A percentile compares a stretch with the other conserved stretches of the same genome.
phyloP scores from a whole-genome alignment of 2,113 vertebrate genomes.

The Megaptera novaeangliae region DNA sequence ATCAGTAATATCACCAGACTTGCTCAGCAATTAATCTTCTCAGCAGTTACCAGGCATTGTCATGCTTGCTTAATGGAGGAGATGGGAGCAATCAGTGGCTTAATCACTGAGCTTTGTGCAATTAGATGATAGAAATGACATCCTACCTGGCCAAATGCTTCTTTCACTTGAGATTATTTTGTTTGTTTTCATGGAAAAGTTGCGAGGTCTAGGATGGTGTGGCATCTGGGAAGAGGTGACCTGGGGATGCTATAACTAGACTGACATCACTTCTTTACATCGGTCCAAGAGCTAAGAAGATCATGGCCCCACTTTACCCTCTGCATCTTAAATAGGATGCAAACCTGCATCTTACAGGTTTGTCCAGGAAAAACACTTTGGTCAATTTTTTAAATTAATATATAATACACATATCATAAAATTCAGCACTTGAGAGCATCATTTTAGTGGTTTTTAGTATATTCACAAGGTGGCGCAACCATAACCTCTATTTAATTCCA shows the following conservation, averaged over 20 bases:
- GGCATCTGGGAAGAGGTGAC: rapidly evolving
- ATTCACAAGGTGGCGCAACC: neutral
- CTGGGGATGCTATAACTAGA: rapidly evolving
- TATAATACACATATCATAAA: neutral
- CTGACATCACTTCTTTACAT: too few species aligned
- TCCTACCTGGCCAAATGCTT: neutral
- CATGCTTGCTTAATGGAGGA: neutral
- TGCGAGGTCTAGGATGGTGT: neutral
- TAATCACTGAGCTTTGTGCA: neutral
- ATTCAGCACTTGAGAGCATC: neutral
- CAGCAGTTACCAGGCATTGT: neutral
- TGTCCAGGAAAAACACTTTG: neutral
- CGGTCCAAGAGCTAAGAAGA: neutral
- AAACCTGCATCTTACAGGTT: neutral
- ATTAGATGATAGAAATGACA: neutral
- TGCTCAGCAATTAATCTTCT: neutral
- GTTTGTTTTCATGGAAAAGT: neutral
- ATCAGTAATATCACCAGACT: neutral
- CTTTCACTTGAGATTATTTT: neutral
- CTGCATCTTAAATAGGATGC: neutral
- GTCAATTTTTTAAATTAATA: neutral
- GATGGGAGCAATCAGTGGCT: neutral
- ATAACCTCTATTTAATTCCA: neutral
- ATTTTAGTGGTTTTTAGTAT: too few species aligned
- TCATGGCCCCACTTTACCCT: rapidly evolving